These are phyloP conservation scores for Drosophila macrospina DNA, from an alignment of 2,888 invertebrate genomes.

Conservation along the genomic window DNA sequence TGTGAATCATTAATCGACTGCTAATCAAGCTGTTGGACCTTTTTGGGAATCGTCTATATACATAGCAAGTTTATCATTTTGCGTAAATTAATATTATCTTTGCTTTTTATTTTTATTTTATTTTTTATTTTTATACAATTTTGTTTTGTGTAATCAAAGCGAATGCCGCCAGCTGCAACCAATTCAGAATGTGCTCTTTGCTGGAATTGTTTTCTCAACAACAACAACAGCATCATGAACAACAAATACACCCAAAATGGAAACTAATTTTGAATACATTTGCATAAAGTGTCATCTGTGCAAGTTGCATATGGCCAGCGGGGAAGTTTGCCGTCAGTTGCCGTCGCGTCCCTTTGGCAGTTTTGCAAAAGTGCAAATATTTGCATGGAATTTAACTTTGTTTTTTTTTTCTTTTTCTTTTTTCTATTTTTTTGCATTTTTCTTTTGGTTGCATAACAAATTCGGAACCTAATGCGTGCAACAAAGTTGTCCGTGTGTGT, in stretches of 20 bases:
- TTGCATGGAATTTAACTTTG: slow-evolving; percentile 50
- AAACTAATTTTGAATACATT: slow-evolving; percentile 83
- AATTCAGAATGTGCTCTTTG: slow-evolving; percentile 2
- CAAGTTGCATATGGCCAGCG: slow-evolving; percentile 53
- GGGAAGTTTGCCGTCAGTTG: slow-evolving; percentile 2
- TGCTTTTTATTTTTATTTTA: not conserved
- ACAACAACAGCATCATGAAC: not conserved
- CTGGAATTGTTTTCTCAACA: slow-evolving; percentile 1
- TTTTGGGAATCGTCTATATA: not conserved
- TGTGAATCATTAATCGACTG: not conserved
- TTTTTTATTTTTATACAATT: not conserved
- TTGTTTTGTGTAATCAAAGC: slow-evolving; percentile 39
- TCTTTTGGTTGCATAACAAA: slow-evolving; percentile 50
- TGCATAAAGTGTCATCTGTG: slow-evolving; percentile 82
- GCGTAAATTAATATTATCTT: slow-evolving; percentile 8
- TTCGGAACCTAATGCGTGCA: slow-evolving; percentile 52
- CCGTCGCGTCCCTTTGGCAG: slow-evolving; percentile 28
- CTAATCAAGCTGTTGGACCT: slow-evolving; percentile 4
- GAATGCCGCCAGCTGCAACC: slow-evolving; percentile 29
- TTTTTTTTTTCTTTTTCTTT: slow-evolving; percentile 1
- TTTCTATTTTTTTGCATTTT: too few species aligned
- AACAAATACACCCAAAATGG: slow-evolving; percentile 49
- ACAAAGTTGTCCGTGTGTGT: slow-evolving; percentile 29
- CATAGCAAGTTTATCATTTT: not conserved
- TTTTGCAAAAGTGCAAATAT: slow-evolving; percentile 60